Percentiles rank a stretch among this genome's conserved stretches.
phyloP scores from a whole-genome alignment of 2,113 vertebrate species.

The Festucalex cinctus region DNA sequence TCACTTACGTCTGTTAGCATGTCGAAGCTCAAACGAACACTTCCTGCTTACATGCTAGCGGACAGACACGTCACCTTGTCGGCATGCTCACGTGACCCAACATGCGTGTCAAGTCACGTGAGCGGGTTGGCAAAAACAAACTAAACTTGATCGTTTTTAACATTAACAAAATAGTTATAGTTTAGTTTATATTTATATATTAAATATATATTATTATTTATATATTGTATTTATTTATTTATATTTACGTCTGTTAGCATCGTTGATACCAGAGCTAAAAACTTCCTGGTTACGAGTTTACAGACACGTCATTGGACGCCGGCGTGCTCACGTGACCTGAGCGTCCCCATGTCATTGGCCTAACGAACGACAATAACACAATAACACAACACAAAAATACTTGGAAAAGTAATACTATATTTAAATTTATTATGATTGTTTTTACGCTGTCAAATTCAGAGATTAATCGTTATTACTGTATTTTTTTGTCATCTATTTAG shows the following conservation, averaged over 20 bases:
- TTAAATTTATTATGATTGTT: too few relatives aligned
- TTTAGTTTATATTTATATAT: too few relatives aligned
- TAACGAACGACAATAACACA: not conserved
- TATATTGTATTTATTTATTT: too few relatives aligned
- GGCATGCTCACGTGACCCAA: slow-evolving; percentile 21
- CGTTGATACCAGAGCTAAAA: slow-evolving; percentile 9
- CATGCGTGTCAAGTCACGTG: slow-evolving; percentile 1
- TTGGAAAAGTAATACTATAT: too few relatives aligned
- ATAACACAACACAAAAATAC: too few relatives aligned
- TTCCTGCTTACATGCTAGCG: slow-evolving; percentile 55
- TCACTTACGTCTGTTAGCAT: slow-evolving; percentile 66
- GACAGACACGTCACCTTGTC: slow-evolving; percentile 36
- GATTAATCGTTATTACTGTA: too few relatives aligned
- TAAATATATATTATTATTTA: too few relatives aligned
- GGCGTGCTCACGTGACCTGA: slow-evolving; percentile 17
- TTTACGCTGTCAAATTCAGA: too few relatives aligned
- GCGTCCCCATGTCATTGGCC: not conserved
- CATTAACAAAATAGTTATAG: too few relatives aligned
- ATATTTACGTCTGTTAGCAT: slow-evolving; percentile 17
- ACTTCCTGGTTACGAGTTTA: slow-evolving; percentile 49
- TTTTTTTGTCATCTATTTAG: too few relatives aligned
- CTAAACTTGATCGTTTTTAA: too few relatives aligned
- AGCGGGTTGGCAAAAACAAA: too few relatives aligned
- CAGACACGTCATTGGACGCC: slow-evolving; percentile 37
- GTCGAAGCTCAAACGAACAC: slow-evolving; percentile 15